Conservation (phyloP, 2,113 vertebrate species). For the Tachuris rubrigastra region DNA sequence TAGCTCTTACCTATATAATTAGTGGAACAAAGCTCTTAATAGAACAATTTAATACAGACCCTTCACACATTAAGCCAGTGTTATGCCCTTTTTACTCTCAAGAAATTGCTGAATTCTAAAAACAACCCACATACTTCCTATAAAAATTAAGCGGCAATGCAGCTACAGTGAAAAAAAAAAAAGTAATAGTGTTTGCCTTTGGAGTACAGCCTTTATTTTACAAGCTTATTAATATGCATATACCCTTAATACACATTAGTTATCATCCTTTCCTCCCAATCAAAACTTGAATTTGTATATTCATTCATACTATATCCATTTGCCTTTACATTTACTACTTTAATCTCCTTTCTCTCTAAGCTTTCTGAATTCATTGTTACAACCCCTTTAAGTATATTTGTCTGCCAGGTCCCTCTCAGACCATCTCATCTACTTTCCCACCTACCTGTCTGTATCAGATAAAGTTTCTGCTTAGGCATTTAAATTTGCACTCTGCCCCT, state of each 20-base stretch:
- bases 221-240: background rate
- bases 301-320: background rate
- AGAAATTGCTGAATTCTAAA: background rate
- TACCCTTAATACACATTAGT: background rate
- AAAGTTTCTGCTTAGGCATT: background rate
- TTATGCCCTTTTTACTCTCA: background rate
- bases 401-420: background rate
- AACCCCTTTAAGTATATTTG: background rate
- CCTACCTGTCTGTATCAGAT: background rate
- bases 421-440: background rate
- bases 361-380: background rate
- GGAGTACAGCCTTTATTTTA: background rate
- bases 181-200: background rate
- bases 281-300: background rate
- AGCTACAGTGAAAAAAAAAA: background rate
- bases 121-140: background rate
- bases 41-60: background rate
- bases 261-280: background rate
- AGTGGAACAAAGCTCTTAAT: slow-evolving; percentile 7
- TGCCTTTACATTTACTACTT: background rate
- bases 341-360: background rate
- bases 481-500: background rate
- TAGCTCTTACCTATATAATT: slow-evolving; percentile 24
- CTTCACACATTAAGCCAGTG: background rate
- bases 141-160: background rate